Evolutionary conservation across 2,888 invertebrate species (phyloP).

Genomic region (Cremastinae sp.): DNA sequence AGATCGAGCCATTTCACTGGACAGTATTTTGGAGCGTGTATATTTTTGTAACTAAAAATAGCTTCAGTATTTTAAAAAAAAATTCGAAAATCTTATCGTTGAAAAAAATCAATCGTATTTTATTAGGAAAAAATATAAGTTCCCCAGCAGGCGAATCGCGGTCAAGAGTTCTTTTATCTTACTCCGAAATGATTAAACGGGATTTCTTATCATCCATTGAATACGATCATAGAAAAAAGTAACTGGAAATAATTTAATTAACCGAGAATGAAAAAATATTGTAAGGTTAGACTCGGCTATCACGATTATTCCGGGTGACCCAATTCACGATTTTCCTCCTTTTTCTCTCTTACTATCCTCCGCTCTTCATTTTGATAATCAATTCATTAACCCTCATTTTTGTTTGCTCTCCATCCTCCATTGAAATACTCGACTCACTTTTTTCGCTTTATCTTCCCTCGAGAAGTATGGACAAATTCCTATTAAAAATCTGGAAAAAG

Average conservation of each 20-base stretch:
- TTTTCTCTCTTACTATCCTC: not conserved
- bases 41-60: not conserved
- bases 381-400: not conserved
- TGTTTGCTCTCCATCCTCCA: not conserved
- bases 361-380: not conserved
- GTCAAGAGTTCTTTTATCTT: not conserved
- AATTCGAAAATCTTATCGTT: too few relatives aligned
- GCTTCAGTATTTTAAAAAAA: too few relatives aligned
- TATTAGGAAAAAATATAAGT: not conserved
- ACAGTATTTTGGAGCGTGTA: too few relatives aligned
- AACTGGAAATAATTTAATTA: conserved; percentile 10
- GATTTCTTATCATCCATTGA: conserved; percentile 24
- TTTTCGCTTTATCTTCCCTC: not conserved
- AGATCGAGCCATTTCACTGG: too few relatives aligned
- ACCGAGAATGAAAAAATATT: conserved; percentile 14
- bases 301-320: conserved; percentile 17
- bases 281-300: conserved; percentile 9
- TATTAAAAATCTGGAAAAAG: too few relatives aligned
- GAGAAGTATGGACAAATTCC: too few relatives aligned
- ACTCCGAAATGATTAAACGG: not conserved
- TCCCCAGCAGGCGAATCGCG: not conserved
- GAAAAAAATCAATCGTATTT: not conserved
- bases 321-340: not conserved
- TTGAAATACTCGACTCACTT: not conserved
- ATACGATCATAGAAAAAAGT: conserved; percentile 9